Evolutionary conservation across 2,113 vertebrate genomes (phyloP).

Genomic region (Anoplopoma fimbria): DNA sequence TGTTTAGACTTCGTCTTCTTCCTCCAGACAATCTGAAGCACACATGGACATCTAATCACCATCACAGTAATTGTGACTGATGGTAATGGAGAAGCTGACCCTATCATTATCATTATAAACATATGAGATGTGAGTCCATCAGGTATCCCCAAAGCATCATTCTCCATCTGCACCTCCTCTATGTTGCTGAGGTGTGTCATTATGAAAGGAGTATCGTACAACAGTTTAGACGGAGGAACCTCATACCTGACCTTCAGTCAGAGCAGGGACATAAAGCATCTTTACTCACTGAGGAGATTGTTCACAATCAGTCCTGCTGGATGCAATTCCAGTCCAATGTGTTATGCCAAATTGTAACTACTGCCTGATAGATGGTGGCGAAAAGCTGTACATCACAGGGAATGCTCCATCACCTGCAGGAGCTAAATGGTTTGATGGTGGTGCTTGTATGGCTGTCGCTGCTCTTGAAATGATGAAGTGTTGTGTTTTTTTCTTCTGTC

Average conservation of each 20-base stretch:
- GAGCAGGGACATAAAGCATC: slow-evolving; percentile 30
- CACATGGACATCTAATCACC: slow-evolving; percentile 25
- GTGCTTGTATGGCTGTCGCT: background rate
- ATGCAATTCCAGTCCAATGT: slow-evolving; percentile 39
- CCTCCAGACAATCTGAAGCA: slow-evolving; percentile 4
- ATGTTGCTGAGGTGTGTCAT: background rate
- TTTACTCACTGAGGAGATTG: slow-evolving; percentile 29
- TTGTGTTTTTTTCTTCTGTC: slow-evolving; percentile 1
- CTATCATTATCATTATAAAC: slow-evolving; percentile 35
- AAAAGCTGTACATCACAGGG: slow-evolving; percentile 47
- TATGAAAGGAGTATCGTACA: background rate
- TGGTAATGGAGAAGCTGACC: slow-evolving; percentile 46
- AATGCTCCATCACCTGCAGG: slow-evolving; percentile 39
- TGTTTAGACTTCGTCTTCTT: background rate
- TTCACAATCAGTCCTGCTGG: slow-evolving; percentile 19
- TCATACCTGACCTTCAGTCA: slow-evolving; percentile 49
- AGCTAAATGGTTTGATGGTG: slow-evolving; percentile 28
- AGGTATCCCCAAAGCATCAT: background rate
- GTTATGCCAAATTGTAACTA: slow-evolving; percentile 25
- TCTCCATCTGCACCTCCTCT: slow-evolving; percentile 15
- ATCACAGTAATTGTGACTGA: slow-evolving; percentile 16
- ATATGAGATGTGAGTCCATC: slow-evolving; percentile 8
- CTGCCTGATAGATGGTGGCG: slow-evolving; percentile 50
- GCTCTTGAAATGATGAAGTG: slow-evolving; percentile 40
- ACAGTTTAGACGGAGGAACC: slow-evolving; percentile 15